Base-by-base conservation (phyloP, 1,140 invertebrate genomes). In the Drosophila lacertosa region DNA sequence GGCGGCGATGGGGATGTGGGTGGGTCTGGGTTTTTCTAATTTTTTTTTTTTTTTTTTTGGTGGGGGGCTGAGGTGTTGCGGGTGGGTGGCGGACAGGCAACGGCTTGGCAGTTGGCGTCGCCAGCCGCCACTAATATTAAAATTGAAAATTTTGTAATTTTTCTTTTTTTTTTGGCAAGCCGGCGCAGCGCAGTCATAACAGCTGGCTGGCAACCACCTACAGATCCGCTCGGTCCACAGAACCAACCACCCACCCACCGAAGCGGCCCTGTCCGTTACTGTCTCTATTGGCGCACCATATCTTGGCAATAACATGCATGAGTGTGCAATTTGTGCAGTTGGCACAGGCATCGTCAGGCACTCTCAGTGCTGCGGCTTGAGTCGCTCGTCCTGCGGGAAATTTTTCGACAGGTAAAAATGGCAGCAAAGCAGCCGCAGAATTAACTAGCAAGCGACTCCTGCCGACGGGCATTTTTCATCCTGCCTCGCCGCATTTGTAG, bases 71-170 rank as follows among this genome's bases (percentile, higher is more conserved):
- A 9, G 20, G 37, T 39, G 10, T 22, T 37, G 15, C n/a, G 44
- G 20, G 47, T 7, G 26, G 26, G 26, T 6, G 26, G 26, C 26
- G 26, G 26, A 6, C 26, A 29, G 2, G 6, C 22, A 65, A 40
- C 39, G 40, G 63, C 48, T 65, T 80, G 73, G 64, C 80, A 84
- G 80, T 84, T 84, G 80, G 77, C 82, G 83, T 77, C 83, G 83
- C 66, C 82, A 82, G 74, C 77, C 74, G 82, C 82, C 70, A 86
- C 82, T 86, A 86, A 86, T 86, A 86, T 86, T 86, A 86, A 86
- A 86, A 86, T 86, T 86, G 82, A 86, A 86, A 86, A 88, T 86
- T 88, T 88, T 88, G 82, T 88, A 86, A 86, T 86, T 86, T 86
- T 86, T 86, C 81, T 73, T 57, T 86, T 73, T 57, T 86, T 84